Evolutionary conservation across 2,888 invertebrate genomes (phyloP).

Genomic region (Imbricaverruca yamaguchii): DNA sequence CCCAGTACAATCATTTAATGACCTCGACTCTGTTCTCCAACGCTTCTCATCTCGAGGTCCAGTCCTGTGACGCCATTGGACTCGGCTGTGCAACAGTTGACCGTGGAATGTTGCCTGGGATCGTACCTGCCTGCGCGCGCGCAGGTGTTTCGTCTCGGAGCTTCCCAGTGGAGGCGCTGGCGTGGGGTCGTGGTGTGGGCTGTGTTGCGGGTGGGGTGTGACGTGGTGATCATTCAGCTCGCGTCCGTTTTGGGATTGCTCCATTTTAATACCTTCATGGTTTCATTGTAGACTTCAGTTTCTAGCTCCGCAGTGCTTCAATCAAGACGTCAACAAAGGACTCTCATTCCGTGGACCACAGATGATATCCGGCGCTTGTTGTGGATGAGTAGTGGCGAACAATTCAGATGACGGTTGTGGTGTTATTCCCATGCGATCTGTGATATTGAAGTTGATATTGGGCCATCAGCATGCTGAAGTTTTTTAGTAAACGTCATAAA

Average conservation of each 20-base stretch:
- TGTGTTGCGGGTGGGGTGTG: not conserved
- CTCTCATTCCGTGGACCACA: not conserved
- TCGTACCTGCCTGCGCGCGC: too few species aligned
- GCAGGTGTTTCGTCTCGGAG: too few species aligned
- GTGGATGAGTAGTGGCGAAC: not conserved
- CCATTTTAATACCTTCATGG: too few species aligned
- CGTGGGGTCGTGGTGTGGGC: not conserved
- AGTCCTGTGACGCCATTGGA: not conserved
- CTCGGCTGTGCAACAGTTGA: not conserved
- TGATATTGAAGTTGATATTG: not conserved
- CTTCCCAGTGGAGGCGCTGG: not conserved
- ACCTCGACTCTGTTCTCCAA: too few species aligned
- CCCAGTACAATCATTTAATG: too few species aligned
- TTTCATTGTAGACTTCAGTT: not conserved
- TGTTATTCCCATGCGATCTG: not conserved
- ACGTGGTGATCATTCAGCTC: not conserved
- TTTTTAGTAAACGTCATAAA: constrained; percentile 18
- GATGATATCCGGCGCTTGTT: not conserved
- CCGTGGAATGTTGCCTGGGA: not conserved
- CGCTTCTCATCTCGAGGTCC: constrained; percentile 6
- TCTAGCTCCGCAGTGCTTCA: not conserved
- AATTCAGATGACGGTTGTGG: not conserved
- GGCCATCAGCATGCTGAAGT: not conserved
- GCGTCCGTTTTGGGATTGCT: not conserved
- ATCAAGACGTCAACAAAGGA: not conserved